Conservation (phyloP, 2,113 vertebrate genomes). For the Notothenia rossii region DNA sequence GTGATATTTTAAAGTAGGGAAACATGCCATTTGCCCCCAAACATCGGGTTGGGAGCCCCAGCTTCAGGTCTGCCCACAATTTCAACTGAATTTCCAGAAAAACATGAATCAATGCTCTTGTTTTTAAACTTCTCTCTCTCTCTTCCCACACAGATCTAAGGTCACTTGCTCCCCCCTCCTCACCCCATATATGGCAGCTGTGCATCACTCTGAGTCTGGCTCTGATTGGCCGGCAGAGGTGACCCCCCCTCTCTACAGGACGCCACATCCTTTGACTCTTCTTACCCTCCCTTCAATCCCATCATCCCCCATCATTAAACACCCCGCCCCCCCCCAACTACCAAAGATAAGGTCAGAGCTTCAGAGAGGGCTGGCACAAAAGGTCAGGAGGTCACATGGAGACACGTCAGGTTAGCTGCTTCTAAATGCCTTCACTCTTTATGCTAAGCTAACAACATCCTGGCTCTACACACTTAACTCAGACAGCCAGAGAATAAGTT, state of each 20-base stretch:
- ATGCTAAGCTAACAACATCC: slow-evolving; percentile 5
- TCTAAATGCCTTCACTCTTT: neutral
- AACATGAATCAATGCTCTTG: neutral
- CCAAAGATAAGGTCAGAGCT: slow-evolving; percentile 45
- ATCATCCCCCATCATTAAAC: neutral
- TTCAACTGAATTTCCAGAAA: neutral
- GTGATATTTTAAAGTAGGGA: no score
- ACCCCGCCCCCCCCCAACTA: slow-evolving; percentile 1
- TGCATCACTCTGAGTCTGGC: slow-evolving; percentile 88
- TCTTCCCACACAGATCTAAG: slow-evolving; percentile 72
- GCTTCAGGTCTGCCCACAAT: neutral
- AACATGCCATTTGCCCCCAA: neutral
- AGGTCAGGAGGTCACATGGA: neutral
- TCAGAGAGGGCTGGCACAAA: slow-evolving; percentile 5
- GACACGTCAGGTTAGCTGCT: neutral
- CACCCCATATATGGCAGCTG: slow-evolving; percentile 89
- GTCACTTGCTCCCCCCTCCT: slow-evolving; percentile 69
- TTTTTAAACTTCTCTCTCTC: neutral
- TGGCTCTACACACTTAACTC: neutral
- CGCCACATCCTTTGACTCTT: slow-evolving; percentile 1
- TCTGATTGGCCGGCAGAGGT: slow-evolving; percentile 94
- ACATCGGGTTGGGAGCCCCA: neutral
- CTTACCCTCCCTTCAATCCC: neutral
- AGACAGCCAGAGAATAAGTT: no score
- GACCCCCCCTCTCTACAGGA: slow-evolving; percentile 83